Percentiles rank a stretch among this genome's conserved stretches.
phyloP scores from a whole-genome alignment of 1,140 invertebrate species.

The Diprion similis region DNA sequence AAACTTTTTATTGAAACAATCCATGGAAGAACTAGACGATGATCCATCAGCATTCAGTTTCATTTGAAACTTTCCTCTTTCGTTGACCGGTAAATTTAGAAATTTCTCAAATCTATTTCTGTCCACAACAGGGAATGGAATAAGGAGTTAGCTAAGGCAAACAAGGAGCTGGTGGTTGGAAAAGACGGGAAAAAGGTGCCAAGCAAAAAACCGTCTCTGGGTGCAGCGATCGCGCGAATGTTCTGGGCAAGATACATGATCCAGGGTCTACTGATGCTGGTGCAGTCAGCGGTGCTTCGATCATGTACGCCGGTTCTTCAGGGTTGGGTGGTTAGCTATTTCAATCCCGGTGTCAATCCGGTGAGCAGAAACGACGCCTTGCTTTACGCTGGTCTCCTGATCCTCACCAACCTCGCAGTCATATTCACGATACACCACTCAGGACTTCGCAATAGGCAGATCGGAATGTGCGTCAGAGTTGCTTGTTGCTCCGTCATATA shows the following conservation, averaged over 20 bases:
- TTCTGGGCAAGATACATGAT: conserved; percentile 57
- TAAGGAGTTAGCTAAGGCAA: conserved; percentile 48
- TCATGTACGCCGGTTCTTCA: conserved; percentile 61
- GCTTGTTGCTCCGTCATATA: conserved; percentile 69
- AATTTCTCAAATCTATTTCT: too few species aligned
- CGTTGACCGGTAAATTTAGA: too few species aligned
- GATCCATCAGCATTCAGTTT: too few species aligned
- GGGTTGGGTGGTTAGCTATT: conserved; percentile 63
- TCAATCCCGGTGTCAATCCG: conserved; percentile 42
- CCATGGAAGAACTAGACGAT: too few species aligned
- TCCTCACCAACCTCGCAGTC: conserved; percentile 41
- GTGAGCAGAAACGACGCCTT: conserved; percentile 44
- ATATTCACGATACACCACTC: conserved; percentile 59
- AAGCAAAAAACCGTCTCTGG: conserved; percentile 52
- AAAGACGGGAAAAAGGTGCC: conserved; percentile 32
- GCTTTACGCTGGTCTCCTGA: conserved; percentile 50
- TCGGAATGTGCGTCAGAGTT: conserved; percentile 68
- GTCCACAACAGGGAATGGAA: conserved; percentile 58
- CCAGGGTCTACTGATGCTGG: conserved; percentile 51
- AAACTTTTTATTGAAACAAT: too few species aligned
- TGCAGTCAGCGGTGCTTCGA: conserved; percentile 45
- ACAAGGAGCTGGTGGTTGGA: conserved; percentile 50
- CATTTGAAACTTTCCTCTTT: too few species aligned
- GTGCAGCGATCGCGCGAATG: conserved; percentile 53
- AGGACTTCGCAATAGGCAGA: conserved; percentile 53